A percentile compares a stretch with the other conserved stretches of the same genome.
Evolutionary conservation across 53 echinoderm and acorn worm genomes (phyloP).

Genomic region (Henricia sp.): DNA sequence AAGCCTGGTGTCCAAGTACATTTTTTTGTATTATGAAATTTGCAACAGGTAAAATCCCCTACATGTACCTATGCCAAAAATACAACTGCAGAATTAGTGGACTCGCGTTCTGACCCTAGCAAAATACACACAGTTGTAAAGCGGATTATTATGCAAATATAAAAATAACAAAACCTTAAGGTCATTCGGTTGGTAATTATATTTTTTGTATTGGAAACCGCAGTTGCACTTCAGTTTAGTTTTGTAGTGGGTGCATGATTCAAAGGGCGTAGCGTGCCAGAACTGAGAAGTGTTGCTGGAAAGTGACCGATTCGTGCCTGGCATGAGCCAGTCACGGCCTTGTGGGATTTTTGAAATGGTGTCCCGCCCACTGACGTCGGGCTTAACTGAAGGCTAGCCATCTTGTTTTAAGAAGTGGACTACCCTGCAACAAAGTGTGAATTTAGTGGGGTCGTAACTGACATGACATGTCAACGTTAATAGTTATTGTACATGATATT

Average conservation of each 20-base stretch:
- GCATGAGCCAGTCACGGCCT: conserved; percentile 1
- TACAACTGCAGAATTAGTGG: not conserved
- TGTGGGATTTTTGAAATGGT: not conserved
- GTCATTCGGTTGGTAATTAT: not conserved
- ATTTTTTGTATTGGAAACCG: conserved; percentile 28
- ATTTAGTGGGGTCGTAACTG: no score
- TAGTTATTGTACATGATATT: no score
- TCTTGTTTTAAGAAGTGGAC: no score
- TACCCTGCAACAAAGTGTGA: no score
- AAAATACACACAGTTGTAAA: no score
- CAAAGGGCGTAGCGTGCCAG: conserved; percentile 45
- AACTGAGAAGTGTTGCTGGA: not conserved
- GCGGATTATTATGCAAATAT: conserved; percentile 53
- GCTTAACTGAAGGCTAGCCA: no score
- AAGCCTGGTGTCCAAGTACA: not conserved
- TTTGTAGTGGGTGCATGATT: conserved; percentile 26
- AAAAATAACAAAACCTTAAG: conserved; percentile 15
- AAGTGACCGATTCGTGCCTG: not conserved
- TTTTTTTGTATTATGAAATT: no score
- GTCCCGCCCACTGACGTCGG: not conserved
- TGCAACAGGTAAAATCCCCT: no score
- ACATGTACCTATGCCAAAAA: no score
- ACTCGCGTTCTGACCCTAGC: no score
- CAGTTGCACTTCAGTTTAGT: conserved; percentile 6
- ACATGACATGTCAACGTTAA: no score